These are phyloP conservation scores for Cyprinus carpio DNA, from an alignment of 2,113 vertebrate species.

Conservation along the genomic window DNA sequence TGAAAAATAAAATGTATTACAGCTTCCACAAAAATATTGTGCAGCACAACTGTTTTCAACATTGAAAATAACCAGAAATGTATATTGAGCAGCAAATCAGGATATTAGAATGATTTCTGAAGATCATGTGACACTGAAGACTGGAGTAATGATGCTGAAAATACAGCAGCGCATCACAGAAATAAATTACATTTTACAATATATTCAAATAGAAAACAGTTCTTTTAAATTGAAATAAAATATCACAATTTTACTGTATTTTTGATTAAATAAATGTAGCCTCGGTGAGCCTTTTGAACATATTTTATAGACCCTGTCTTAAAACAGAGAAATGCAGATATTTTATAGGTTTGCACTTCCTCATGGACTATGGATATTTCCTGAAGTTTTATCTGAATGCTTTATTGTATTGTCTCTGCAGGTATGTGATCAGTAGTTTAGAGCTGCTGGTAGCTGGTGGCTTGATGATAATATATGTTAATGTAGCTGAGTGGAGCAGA, in stretches of 20 bases:
- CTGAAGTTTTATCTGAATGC: neutral
- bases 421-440: constrained; percentile 96
- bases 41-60: no score
- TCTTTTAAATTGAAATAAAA: neutral
- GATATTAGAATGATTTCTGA: no score
- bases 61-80: no score
- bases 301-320: neutral
- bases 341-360: neutral
- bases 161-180: no score
- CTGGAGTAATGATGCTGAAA: no score
- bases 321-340: neutral
- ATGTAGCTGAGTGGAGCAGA: constrained; percentile 97
- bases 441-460: constrained; percentile 97
- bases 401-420: constrained; percentile 56
- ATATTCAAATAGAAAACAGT: no score
- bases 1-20: no score
- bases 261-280: neutral
- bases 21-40: no score
- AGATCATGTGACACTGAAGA: no score
- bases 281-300: no score
- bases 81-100: no score
- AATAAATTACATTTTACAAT: no score
- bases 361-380: neutral
- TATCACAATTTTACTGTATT: neutral
- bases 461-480: constrained; percentile 97